Conservation (phyloP, 37 sponge, comb jelly and placozoan genomes). For the Ephydatia muelleri region DNA sequence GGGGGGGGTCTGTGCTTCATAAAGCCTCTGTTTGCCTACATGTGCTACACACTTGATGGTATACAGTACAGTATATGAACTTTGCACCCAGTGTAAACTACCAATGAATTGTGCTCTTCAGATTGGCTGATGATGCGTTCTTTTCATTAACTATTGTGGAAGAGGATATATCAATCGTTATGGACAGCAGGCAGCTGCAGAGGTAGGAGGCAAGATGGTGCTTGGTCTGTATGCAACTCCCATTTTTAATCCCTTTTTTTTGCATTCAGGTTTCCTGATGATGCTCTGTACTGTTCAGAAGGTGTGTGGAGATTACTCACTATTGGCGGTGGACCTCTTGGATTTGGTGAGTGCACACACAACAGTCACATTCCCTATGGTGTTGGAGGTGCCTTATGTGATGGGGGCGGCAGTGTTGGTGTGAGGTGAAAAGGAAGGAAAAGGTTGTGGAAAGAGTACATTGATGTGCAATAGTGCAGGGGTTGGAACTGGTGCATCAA, state of each 20-base stretch:
- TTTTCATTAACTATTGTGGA: slow-evolving; percentile 57
- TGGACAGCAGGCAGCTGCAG: slow-evolving; percentile 46
- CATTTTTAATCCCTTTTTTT: neutral
- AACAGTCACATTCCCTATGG: neutral
- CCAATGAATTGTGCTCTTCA: neutral
- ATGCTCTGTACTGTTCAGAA: slow-evolving; percentile 42
- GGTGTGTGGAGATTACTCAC: slow-evolving; percentile 52
- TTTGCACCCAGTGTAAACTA: neutral
- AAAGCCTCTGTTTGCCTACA: too few relatives aligned
- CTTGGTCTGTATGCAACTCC: neutral
- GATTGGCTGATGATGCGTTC: slow-evolving; percentile 31
- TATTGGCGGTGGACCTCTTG: slow-evolving; percentile 64
- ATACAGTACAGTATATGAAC: neutral
- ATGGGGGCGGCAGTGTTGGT: neutral
- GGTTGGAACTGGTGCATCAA: too few relatives aligned
- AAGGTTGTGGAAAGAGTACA: too few relatives aligned
- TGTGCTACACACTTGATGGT: neutral
- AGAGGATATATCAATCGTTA: slow-evolving; percentile 61
- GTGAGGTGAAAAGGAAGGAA: neutral
- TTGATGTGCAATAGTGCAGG: too few relatives aligned
- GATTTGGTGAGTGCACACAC: slow-evolving; percentile 54
- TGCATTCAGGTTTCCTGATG: slow-evolving; percentile 48
- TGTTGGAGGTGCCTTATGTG: too few relatives aligned
- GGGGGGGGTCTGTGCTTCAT: too few relatives aligned
- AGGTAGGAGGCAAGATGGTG: slow-evolving; percentile 15